Evolutionary conservation across 2,797 vertebrate species (phyloP).

Genomic region (Uromys caudimaculatus): DNA sequence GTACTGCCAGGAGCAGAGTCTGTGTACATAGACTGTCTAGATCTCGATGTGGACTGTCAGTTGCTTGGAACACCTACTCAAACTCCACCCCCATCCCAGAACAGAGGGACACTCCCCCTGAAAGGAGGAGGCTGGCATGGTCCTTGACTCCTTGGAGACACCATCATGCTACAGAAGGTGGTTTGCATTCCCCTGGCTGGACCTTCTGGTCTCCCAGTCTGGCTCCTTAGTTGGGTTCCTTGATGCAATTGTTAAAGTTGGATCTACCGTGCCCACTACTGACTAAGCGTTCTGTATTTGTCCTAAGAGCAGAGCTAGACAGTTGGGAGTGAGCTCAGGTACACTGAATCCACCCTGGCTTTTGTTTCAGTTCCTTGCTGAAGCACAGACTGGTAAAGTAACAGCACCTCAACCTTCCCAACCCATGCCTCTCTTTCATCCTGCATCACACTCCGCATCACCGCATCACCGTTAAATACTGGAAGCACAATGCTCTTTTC

Average conservation of each 20-base stretch:
- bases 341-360: fast-evolving
- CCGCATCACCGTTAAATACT: neutral
- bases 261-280: fast-evolving
- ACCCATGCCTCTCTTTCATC: neutral
- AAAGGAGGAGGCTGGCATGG: fast-evolving
- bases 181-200: neutral
- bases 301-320: neutral
- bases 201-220: neutral
- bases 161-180: fast-evolving
- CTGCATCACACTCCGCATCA: neutral
- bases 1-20: fast-evolving
- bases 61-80: neutral
- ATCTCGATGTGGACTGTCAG: neutral
- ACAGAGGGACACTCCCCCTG: fast-evolving
- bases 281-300: neutral
- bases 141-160: neutral
- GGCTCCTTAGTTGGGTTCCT: neutral
- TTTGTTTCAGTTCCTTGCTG: neutral
- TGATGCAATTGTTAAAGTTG: neutral
- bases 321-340: neutral
- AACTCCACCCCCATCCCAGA: fast-evolving
- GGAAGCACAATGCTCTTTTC: neutral
- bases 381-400: neutral
- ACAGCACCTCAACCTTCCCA: neutral
- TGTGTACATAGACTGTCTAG: neutral